Evolutionary conservation across 2,888 invertebrate species (phyloP).

Genomic region (Plemyria rubiginata): DNA sequence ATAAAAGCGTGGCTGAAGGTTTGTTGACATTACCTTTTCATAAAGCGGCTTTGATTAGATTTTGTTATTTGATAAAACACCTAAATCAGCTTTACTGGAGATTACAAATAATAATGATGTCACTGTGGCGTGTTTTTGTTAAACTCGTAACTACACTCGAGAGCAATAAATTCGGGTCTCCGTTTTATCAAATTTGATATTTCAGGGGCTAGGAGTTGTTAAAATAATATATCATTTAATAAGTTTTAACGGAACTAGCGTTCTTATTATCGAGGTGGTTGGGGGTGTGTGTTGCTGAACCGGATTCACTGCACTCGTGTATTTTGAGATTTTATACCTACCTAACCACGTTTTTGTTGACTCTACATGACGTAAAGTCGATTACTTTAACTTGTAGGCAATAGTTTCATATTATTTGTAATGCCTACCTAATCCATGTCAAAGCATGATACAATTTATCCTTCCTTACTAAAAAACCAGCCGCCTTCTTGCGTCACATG

Average conservation of each 20-base stretch:
- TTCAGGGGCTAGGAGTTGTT: too few relatives aligned
- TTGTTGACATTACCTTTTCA: slow-evolving; percentile 47
- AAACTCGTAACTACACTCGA: background rate
- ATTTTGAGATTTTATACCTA: background rate
- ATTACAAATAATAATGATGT: slow-evolving; percentile 35
- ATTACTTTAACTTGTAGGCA: background rate
- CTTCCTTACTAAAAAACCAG: slow-evolving; percentile 11
- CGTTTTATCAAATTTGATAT: too few relatives aligned
- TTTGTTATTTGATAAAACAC: slow-evolving; percentile 2
- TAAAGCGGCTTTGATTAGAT: slow-evolving; percentile 9
- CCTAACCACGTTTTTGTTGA: slow-evolving; percentile 1
- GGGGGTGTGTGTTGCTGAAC: too few relatives aligned
- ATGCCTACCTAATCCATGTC: background rate
- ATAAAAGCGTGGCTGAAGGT: slow-evolving; percentile 53
- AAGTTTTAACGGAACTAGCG: too few relatives aligned
- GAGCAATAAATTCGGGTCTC: too few relatives aligned
- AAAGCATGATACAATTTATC: background rate
- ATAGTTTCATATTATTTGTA: background rate
- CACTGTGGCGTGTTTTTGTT: slow-evolving; percentile 30
- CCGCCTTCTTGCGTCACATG: slow-evolving; percentile 2
- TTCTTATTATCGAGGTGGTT: too few relatives aligned
- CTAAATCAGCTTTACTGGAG: slow-evolving; percentile 8
- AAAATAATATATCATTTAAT: too few relatives aligned
- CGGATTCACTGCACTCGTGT: too few relatives aligned
- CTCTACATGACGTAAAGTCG: background rate